Evolutionary conservation across 2,797 vertebrate species (phyloP).

Genomic region (Anas bahamensis): DNA sequence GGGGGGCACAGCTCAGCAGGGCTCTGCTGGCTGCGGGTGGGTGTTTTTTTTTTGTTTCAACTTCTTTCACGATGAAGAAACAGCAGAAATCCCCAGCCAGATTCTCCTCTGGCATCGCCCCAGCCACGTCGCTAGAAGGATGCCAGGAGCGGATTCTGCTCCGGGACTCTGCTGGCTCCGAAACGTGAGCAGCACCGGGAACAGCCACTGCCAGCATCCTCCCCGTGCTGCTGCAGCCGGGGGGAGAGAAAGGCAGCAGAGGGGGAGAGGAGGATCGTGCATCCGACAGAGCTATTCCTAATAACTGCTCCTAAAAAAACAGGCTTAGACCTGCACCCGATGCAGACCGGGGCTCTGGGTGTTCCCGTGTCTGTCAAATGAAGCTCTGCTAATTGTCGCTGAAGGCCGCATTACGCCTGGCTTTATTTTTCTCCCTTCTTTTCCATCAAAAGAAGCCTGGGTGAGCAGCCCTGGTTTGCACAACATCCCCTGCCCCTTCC

Average conservation of each 20-base stretch:
- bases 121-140: background rate
- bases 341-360: background rate
- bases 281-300: background rate
- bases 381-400: background rate
- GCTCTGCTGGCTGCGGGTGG: rapidly evolving
- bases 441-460: background rate
- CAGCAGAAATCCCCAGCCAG: background rate
- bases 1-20: background rate
- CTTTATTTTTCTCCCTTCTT: background rate
- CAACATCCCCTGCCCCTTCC: background rate
- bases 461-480: background rate
- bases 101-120: background rate
- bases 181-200: background rate
- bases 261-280: background rate
- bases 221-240: rapidly evolving
- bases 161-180: background rate
- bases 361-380: background rate
- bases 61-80: background rate
- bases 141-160: background rate
- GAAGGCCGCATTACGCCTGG: background rate
- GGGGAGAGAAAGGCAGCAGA: background rate
- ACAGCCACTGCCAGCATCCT: background rate
- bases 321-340: background rate
- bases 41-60: background rate
- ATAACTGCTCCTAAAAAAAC: background rate